phyloP scores from a whole-genome alignment of 1,140 invertebrate species.

The Halictus rubicundus region DNA sequence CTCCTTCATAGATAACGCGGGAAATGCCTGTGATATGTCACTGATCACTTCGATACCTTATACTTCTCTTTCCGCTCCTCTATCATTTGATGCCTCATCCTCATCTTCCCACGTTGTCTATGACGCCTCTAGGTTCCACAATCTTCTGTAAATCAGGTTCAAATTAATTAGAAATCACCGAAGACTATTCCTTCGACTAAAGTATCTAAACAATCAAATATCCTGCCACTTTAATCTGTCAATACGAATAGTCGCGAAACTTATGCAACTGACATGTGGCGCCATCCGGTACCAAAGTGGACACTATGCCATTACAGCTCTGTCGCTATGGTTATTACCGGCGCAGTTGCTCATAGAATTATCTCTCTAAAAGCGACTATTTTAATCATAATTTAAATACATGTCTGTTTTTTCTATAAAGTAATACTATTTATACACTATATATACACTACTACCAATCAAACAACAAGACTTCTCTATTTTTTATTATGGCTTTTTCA shows the following conservation, averaged over 20 bases:
- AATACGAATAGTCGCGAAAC: background rate
- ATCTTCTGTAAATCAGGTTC: too few species aligned
- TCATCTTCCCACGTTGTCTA: too few species aligned
- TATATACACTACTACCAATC: too few species aligned
- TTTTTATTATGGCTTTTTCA: too few species aligned
- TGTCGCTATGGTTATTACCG: background rate
- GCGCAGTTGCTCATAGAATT: too few species aligned
- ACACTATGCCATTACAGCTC: background rate
- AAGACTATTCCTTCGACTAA: background rate
- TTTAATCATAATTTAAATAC: too few species aligned
- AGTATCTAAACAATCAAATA: too few species aligned
- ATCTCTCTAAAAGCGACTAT: too few species aligned
- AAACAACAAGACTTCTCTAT: too few species aligned
- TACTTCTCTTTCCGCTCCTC: background rate
- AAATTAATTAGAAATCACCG: background rate
- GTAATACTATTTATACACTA: too few species aligned
- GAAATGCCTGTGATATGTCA: conserved; percentile 19
- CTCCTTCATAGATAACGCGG: conserved; percentile 13
- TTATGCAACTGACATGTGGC: background rate
- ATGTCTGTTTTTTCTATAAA: too few species aligned
- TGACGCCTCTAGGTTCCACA: too few species aligned
- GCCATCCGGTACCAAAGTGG: background rate
- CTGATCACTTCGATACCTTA: background rate
- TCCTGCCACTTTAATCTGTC: background rate
- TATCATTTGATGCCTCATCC: background rate